Base-by-base conservation (phyloP, 2,888 invertebrate species). In the Agonopterix alstromeriana region DNA sequence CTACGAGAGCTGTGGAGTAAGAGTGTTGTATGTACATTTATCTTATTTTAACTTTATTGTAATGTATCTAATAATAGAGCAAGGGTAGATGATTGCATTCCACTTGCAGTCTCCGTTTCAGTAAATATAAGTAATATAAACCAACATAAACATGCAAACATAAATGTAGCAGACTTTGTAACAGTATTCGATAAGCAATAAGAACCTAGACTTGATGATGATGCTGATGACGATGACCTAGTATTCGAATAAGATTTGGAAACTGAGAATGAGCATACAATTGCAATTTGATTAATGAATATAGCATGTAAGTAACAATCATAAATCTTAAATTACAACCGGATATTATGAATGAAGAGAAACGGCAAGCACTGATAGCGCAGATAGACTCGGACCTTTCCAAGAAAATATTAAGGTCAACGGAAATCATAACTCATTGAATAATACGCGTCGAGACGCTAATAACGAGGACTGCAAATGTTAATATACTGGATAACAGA, bases 1-100 rank as follows among this genome's bases (percentile, higher is more conserved):
- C 76, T 77, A 64, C 56, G 70, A 70, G 72, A 70, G 68, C 68
- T 63, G 61, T 62, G 63, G 67, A 77, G 68, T 75, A 80, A 78
- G 75, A 65, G 49, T 77, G 70, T 76, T 76, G 85, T 86, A 82
- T 66, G 85, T 83, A 65, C 58, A 69, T 73, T 72, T 58, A 58
- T 72, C 66, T 78, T 71, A 73, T 70, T 77, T 77, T 69, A 66
- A 71, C 67, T 73, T 72, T 72, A 73, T 76, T 72, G 65, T 73
- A 70, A 67, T 63, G 61, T 57, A 69, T 63, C 68, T 73, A 74
- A 65, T 68, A 69, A 65, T 79, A 77, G 70, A 58, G 42, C 47
- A 50, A 50, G 53, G 56, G 46, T 46, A 46, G 47, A 48, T 55
- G 55, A 58, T 63, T 60, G 58, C 57, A 61, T 52, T 53, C 48